phyloP scores from a whole-genome alignment of 2,797 vertebrate species.

The Urophycis tenuis region DNA sequence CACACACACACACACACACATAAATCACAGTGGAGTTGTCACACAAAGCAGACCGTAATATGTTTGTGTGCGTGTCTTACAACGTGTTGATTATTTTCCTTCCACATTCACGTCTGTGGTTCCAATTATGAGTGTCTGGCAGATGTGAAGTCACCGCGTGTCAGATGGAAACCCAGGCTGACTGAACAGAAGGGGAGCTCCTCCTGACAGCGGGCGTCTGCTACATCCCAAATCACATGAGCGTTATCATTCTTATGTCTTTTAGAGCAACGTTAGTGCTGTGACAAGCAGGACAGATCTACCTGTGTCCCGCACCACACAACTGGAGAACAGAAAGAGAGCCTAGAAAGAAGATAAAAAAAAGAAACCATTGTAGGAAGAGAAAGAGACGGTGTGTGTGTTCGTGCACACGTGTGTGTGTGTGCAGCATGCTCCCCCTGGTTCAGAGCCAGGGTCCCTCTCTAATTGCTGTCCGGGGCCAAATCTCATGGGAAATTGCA shows the following conservation, averaged over 20 bases:
- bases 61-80: not conserved
- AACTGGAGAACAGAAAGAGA: too few species aligned
- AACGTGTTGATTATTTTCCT: not conserved
- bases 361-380: constrained; percentile 42
- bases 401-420: not conserved
- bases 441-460: constrained; percentile 33
- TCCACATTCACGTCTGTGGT: too few species aligned
- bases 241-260: too few species aligned
- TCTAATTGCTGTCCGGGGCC: constrained; percentile 44
- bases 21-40: not conserved
- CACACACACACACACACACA: not conserved
- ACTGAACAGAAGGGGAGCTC: not conserved
- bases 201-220: too few species aligned
- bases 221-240: too few species aligned
- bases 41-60: not conserved
- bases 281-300: not conserved
- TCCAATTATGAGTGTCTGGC: too few species aligned
- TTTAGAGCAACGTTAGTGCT: not conserved
- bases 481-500: constrained; percentile 53
- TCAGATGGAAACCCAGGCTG: too few species aligned
- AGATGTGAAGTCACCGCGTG: too few species aligned
- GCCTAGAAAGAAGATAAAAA: constrained; percentile 23
- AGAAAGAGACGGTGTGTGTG: constrained; percentile 17
- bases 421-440: not conserved
- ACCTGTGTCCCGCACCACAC: too few species aligned